These are phyloP conservation scores for Ectemnius cavifrons DNA, from an alignment of 2,888 invertebrate species.

Conservation along the genomic window DNA sequence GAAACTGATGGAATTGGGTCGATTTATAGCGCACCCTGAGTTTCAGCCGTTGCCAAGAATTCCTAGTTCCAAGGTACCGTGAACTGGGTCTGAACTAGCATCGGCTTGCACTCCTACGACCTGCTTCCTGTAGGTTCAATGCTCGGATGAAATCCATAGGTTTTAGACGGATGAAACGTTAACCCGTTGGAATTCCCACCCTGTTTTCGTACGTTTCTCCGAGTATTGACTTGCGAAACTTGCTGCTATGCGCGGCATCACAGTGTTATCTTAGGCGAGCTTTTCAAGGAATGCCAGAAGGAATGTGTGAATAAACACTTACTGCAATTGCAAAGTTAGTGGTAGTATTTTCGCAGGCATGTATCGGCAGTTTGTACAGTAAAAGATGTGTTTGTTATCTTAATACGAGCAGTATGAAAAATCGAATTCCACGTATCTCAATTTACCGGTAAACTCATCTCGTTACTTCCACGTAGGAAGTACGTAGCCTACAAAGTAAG, in stretches of 20 bases:
- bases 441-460: constrained; percentile 5
- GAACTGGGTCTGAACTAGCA: background rate
- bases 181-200: too few species aligned
- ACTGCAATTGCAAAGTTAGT: too few species aligned
- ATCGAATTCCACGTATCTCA: background rate
- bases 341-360: too few species aligned
- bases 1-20: background rate
- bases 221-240: too few species aligned
- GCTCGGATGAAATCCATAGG: background rate
- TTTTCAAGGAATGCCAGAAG: too few species aligned
- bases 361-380: too few species aligned
- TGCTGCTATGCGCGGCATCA: too few species aligned
- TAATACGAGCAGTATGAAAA: background rate
- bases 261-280: too few species aligned
- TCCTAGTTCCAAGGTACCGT: constrained; percentile 8
- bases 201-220: too few species aligned
- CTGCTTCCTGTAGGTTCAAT: background rate
- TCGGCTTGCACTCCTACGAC: background rate
- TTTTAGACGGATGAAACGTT: background rate
- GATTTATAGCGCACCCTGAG: background rate
- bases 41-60: background rate
- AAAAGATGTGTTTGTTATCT: too few species aligned
- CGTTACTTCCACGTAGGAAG: constrained; percentile 48
- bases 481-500: constrained; percentile 60
- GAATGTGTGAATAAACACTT: too few species aligned